Evolutionary conservation across 2,888 invertebrate species (phyloP).

Genomic region (Agapostemon virescens): DNA sequence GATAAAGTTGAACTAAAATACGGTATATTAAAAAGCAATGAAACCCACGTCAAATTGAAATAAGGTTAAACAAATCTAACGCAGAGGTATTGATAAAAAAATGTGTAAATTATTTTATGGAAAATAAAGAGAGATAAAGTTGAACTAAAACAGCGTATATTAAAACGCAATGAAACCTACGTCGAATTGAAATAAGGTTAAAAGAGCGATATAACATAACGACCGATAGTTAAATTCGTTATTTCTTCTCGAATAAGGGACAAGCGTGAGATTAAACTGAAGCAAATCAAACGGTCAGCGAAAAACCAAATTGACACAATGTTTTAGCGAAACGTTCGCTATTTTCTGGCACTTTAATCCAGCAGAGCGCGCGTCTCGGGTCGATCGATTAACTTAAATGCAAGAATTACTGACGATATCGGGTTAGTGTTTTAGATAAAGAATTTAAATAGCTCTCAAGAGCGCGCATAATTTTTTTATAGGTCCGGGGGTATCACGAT

Average conservation of each 20-base stretch:
- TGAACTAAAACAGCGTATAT: not conserved
- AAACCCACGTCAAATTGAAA: too few species aligned
- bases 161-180: not conserved
- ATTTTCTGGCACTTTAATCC: not conserved
- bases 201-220: not conserved
- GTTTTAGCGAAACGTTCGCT: not conserved
- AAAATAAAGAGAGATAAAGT: too few species aligned
- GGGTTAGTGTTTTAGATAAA: not conserved
- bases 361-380: not conserved
- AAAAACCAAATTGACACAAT: not conserved
- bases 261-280: not conserved
- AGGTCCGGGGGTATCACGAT: not conserved
- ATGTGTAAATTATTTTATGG: too few species aligned
- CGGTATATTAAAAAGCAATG: too few species aligned
- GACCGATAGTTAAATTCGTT: not conserved
- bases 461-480: conserved; percentile 5
- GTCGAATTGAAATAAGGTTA: not conserved
- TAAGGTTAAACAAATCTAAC: too few species aligned
- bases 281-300: too few species aligned
- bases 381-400: not conserved
- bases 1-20: too few species aligned
- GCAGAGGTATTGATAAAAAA: too few species aligned
- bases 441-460: conserved; percentile 6
- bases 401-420: not conserved
- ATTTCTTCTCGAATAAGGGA: not conserved